Conservation (phyloP, 1,140 invertebrate genomes). For the Lordiphosa stackelbergi region DNA sequence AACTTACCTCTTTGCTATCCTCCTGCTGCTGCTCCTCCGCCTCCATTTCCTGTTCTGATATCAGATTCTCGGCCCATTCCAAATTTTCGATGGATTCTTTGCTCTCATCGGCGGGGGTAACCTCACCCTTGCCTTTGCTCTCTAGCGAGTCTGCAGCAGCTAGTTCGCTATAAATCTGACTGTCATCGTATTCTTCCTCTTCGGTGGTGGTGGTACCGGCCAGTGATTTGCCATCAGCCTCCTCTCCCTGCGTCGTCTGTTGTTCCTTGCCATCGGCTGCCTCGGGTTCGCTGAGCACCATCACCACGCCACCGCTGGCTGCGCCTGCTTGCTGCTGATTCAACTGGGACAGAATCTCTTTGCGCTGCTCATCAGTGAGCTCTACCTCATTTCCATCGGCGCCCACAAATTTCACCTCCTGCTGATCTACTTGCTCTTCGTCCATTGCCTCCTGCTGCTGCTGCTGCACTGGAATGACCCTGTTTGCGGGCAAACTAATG, state of each 20-base stretch:
- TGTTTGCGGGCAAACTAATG: constrained; percentile 74
- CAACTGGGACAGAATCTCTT: constrained; percentile 72
- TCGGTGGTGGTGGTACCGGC: constrained; percentile 54
- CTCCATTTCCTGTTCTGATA: constrained; percentile 61
- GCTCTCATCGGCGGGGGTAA: constrained; percentile 49
- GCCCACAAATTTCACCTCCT: constrained; percentile 69
- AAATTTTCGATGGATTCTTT: constrained; percentile 70
- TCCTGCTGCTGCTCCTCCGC: constrained; percentile 37
- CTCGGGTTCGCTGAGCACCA: constrained; percentile 72
- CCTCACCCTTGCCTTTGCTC: constrained; percentile 33
- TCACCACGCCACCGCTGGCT: constrained; percentile 68
- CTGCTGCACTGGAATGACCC: constrained; percentile 45
- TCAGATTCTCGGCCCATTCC: constrained; percentile 72
- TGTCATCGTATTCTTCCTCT: constrained; percentile 68
- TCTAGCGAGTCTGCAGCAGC: constrained; percentile 41
- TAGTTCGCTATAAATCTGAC: constrained; percentile 64
- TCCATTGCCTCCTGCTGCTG: constrained; percentile 48
- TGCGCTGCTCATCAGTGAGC: constrained; percentile 70
- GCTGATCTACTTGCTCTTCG: constrained; percentile 41
- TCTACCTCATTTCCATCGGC: constrained; percentile 74
- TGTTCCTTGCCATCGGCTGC: constrained; percentile 7
- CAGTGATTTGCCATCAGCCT: constrained; percentile 42
- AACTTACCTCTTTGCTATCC: constrained; percentile 60
- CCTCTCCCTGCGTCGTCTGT: constrained; percentile 28
- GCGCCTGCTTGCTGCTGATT: constrained; percentile 70